Conservation (phyloP, 2,888 invertebrate species). For the Lagria hirta region DNA sequence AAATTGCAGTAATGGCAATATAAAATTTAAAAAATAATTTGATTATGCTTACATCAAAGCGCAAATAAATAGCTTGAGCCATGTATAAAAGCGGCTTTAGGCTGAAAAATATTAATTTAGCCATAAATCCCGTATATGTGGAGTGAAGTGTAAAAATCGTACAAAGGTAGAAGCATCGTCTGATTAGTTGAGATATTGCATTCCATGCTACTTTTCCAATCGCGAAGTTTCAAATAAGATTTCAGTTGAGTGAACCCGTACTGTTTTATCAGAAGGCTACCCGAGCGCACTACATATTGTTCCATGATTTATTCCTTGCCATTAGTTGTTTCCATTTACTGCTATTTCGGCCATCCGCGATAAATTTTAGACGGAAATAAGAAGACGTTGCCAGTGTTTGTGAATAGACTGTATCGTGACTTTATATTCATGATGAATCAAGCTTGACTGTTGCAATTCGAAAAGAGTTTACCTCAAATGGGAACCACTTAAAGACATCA, state of each 20-base stretch:
- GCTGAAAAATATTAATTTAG: no score
- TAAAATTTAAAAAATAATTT: no score
- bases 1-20: no score
- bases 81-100: no score
- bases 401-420: slow-evolving; percentile 23
- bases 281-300: slow-evolving; percentile 41
- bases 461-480: no score
- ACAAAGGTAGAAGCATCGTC: slow-evolving; percentile 11
- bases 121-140: no score
- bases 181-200: slow-evolving; percentile 31
- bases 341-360: slow-evolving; percentile 38
- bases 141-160: slow-evolving; percentile 11
- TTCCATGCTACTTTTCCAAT: slow-evolving; percentile 37
- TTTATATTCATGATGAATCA: slow-evolving; percentile 25
- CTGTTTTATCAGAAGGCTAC: slow-evolving; percentile 39
- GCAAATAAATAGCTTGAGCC: no score
- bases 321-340: slow-evolving; percentile 46
- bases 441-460: no score
- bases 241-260: slow-evolving; percentile 38
- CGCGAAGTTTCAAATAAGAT: slow-evolving; percentile 41
- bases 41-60: no score
- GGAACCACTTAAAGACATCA: not conserved
- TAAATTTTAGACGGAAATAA: slow-evolving; percentile 39
- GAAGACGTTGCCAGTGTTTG: slow-evolving; percentile 26
- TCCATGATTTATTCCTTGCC: slow-evolving; percentile 45